Evolutionary conservation across 2,113 vertebrate species (phyloP).

Genomic region (Leuciscus idus): DNA sequence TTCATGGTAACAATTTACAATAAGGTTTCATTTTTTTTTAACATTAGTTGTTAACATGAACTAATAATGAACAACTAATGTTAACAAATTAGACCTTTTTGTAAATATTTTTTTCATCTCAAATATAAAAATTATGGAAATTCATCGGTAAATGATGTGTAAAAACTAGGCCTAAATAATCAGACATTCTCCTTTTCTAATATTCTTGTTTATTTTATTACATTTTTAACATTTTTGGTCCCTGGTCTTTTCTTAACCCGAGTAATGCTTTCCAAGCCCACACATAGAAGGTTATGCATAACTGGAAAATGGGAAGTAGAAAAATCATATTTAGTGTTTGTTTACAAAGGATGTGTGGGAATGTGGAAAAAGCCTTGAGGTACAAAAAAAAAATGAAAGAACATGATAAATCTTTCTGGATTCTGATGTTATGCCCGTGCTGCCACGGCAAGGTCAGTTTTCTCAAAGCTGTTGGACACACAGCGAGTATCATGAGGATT

Average conservation of each 20-base stretch:
- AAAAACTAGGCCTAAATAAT: background rate
- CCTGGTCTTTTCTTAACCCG: background rate
- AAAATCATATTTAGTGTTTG: background rate
- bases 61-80: too few relatives aligned
- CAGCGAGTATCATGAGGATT: background rate
- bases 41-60: too few relatives aligned
- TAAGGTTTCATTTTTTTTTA: too few relatives aligned
- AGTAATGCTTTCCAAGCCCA: background rate
- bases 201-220: background rate
- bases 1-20: background rate
- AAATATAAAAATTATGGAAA: background rate
- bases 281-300: background rate
- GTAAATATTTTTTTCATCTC: too few relatives aligned
- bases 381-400: background rate
- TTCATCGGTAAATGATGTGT: background rate
- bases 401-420: conserved; percentile 7
- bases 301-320: background rate
- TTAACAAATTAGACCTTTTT: too few relatives aligned
- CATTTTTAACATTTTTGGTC: background rate
- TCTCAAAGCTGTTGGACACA: background rate
- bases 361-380: background rate
- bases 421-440: background rate
- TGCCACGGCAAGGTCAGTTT: conserved; percentile 25
- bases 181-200: background rate
- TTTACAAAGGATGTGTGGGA: background rate